Evolutionary conservation across 1,140 invertebrate species (phyloP).

Genomic region (Stenopsyche tienmushanensis): DNA sequence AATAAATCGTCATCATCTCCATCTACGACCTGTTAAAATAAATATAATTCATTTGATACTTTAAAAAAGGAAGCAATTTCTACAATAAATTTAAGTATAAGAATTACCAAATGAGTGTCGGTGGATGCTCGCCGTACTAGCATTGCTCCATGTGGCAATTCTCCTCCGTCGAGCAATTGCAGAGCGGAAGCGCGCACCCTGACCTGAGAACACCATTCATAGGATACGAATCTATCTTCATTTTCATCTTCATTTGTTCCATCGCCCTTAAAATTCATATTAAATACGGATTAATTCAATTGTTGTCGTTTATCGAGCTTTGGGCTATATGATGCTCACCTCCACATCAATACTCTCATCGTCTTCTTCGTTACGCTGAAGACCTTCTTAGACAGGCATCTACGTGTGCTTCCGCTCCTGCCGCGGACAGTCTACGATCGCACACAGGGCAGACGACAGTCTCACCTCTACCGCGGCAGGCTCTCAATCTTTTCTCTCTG

Average conservation of each 20-base stretch:
- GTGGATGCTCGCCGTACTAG: conserved; percentile 46
- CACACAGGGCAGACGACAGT: conserved; percentile 31
- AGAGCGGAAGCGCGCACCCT: conserved; percentile 49
- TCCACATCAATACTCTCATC: conserved; percentile 54
- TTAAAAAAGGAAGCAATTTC: not conserved
- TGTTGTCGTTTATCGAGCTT: not conserved
- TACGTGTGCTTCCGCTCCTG: conserved; percentile 43
- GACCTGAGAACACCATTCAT: conserved; percentile 52
- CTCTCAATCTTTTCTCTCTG: conserved; percentile 29
- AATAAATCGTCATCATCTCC: conserved; percentile 81
- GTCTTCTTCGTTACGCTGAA: conserved; percentile 46
- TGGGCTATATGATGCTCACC: conserved; percentile 39
- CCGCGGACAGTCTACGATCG: conserved; percentile 8
- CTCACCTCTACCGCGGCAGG: conserved; percentile 8
- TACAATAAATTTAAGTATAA: not conserved
- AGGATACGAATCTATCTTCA: conserved; percentile 23
- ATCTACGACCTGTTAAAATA: conserved; percentile 50
- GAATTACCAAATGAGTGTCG: conserved; percentile 48
- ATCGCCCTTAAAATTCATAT: not conserved
- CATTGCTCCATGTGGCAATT: conserved; percentile 40
- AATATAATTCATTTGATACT: not conserved
- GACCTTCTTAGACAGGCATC: conserved; percentile 36
- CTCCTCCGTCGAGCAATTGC: conserved; percentile 41
- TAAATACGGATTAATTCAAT: conserved; percentile 3
- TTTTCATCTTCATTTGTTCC: conserved; percentile 7